These are phyloP conservation scores for Monochamus alternatus DNA, from an alignment of 2,888 invertebrate genomes.

Conservation along the genomic window DNA sequence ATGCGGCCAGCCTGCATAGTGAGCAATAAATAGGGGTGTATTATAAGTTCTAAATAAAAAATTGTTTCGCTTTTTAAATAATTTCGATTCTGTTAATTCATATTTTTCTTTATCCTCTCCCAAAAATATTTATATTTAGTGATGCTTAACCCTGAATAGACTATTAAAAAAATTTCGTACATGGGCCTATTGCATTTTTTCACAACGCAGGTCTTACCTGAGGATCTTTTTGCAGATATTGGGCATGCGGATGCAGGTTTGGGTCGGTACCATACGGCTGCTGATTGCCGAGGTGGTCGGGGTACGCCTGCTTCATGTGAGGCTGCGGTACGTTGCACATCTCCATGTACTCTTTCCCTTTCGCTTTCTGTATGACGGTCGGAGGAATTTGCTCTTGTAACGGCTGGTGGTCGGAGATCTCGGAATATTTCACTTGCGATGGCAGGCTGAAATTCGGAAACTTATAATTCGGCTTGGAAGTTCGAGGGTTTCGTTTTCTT, in stretches of 20 bases:
- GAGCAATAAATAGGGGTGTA: too few relatives aligned
- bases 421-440: slow-evolving; percentile 67
- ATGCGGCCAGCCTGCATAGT: too few relatives aligned
- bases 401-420: slow-evolving; percentile 60
- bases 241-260: slow-evolving; percentile 56
- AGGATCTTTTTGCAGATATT: slow-evolving; percentile 63
- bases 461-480: background rate
- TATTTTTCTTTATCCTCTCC: too few relatives aligned
- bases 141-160: too few relatives aligned
- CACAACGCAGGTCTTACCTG: slow-evolving; percentile 52
- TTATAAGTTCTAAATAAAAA: too few relatives aligned
- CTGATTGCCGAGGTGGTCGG: slow-evolving; percentile 54
- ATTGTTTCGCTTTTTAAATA: too few relatives aligned
- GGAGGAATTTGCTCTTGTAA: slow-evolving; percentile 58
- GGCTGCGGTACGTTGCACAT: slow-evolving; percentile 64
- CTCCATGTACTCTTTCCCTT: slow-evolving; percentile 66
- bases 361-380: slow-evolving; percentile 63
- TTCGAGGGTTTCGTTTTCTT: slow-evolving; percentile 28
- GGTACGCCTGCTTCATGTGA: slow-evolving; percentile 60
- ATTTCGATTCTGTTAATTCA: too few relatives aligned
- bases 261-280: slow-evolving; percentile 51
- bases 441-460: slow-evolving; percentile 37
- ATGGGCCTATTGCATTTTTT: too few relatives aligned
- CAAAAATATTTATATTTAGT: too few relatives aligned
- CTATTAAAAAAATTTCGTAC: too few relatives aligned